Conservation (phyloP, 2,113 vertebrate species). For the Lathamus discolor region DNA sequence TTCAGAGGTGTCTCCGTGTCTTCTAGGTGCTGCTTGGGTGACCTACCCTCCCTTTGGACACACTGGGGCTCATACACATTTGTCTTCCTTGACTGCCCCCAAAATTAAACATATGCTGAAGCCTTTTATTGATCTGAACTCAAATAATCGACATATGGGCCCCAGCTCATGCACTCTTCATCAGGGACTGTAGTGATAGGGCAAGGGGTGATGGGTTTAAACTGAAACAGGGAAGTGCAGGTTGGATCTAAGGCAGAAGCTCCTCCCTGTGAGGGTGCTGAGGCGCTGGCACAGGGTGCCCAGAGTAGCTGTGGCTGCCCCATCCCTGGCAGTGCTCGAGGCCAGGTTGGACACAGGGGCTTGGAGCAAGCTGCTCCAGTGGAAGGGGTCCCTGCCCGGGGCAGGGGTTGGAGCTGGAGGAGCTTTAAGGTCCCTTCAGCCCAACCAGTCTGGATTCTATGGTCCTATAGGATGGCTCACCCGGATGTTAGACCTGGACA, state of each 20-base stretch:
- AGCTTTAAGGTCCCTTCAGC: neutral
- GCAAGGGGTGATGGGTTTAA: neutral
- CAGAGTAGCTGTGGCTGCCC: no score
- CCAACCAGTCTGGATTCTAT: neutral
- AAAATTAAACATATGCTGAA: rapidly evolving
- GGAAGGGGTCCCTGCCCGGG: rapidly evolving
- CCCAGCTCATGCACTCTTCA: neutral
- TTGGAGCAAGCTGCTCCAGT: neutral
- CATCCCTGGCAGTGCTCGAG: no score
- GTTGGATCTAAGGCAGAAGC: neutral
- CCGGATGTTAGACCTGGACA: rapidly evolving
- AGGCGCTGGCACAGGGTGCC: neutral
- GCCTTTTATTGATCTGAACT: neutral
- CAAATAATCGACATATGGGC: rapidly evolving
- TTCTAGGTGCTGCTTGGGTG: neutral
- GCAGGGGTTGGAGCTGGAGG: neutral
- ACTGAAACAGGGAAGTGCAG: neutral
- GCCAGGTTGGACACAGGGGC: no score
- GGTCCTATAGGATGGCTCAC: neutral
- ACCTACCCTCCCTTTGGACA: neutral
- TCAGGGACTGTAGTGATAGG: neutral
- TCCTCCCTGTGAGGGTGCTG: neutral
- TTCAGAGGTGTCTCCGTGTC: rapidly evolving
- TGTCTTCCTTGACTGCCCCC: neutral
- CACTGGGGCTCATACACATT: rapidly evolving